Conservation (phyloP, 1,140 invertebrate genomes). For the Ephestia elutella region DNA sequence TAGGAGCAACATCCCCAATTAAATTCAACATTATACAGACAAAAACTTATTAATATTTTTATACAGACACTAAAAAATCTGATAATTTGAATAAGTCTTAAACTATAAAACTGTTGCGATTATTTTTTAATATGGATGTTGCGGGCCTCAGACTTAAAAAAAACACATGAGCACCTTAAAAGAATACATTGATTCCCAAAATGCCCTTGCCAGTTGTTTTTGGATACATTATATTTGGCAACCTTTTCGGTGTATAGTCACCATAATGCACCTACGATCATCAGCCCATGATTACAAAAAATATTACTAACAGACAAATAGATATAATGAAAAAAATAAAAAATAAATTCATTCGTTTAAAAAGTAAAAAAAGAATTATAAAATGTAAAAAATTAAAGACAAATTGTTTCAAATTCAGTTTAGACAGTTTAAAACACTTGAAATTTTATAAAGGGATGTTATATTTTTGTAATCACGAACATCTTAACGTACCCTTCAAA, state of each 20-base stretch:
- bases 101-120: too few relatives aligned
- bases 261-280: background rate
- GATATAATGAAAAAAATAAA: background rate
- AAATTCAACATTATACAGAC: too few relatives aligned
- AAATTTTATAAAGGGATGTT: background rate
- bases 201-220: background rate
- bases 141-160: too few relatives aligned
- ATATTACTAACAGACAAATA: background rate
- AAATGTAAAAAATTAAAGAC: background rate
- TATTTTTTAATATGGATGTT: too few relatives aligned
- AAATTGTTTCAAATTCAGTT: background rate
- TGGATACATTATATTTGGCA: slow-evolving; percentile 3
- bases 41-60: too few relatives aligned
- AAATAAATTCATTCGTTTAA: background rate
- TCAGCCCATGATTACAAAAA: background rate
- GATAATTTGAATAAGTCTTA: too few relatives aligned
- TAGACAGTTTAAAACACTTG: too few relatives aligned
- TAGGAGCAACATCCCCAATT: too few relatives aligned
- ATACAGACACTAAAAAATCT: too few relatives aligned
- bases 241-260: background rate
- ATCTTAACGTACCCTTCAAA: slow-evolving; percentile 2
- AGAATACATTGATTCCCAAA: too few relatives aligned
- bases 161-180: too few relatives aligned
- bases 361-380: background rate
- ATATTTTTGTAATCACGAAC: background rate